phyloP scores from a whole-genome alignment of 2,888 invertebrate genomes.

The Acleris emargana region DNA sequence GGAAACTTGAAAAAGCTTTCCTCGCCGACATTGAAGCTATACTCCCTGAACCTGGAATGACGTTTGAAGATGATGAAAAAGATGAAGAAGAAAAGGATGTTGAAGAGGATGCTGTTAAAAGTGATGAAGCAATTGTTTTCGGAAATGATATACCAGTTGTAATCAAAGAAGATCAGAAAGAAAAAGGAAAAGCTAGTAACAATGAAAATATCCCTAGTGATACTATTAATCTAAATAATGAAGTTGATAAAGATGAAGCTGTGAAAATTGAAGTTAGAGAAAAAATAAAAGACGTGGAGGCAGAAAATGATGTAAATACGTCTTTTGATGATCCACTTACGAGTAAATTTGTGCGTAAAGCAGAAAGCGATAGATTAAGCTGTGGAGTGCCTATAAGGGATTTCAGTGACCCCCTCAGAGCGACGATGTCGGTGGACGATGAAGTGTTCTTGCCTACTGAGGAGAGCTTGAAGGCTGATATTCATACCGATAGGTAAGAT shows the following conservation, averaged over 20 bases:
- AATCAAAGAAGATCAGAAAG: constrained; percentile 37
- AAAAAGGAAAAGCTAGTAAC: constrained; percentile 29
- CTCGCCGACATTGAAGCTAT: constrained; percentile 91
- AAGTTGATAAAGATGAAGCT: constrained; percentile 5
- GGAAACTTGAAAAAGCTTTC: constrained; percentile 95
- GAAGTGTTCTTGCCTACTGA: constrained; percentile 77
- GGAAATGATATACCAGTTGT: constrained; percentile 30
- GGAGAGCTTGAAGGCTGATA: constrained; percentile 69
- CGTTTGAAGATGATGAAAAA: constrained; percentile 62
- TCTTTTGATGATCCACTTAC: constrained; percentile 54
- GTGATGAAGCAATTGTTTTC: constrained; percentile 23
- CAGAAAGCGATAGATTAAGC: constrained; percentile 69
- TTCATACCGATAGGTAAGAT: constrained; percentile 68
- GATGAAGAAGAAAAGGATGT: constrained; percentile 45
- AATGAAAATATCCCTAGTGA: constrained; percentile 1
- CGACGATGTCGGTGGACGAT: constrained; percentile 74
- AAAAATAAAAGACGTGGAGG: neutral
- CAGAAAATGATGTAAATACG: constrained; percentile 25
- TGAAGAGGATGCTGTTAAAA: neutral
- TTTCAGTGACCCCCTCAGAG: constrained; percentile 92
- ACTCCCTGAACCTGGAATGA: constrained; percentile 72
- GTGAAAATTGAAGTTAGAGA: neutral
- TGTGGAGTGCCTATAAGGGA: constrained; percentile 86
- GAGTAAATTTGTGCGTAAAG: constrained; percentile 57
- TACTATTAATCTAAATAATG: constrained; percentile 4